Base-by-base conservation (phyloP, 2,113 vertebrate genomes). In the Megatriorchis doriae region DNA sequence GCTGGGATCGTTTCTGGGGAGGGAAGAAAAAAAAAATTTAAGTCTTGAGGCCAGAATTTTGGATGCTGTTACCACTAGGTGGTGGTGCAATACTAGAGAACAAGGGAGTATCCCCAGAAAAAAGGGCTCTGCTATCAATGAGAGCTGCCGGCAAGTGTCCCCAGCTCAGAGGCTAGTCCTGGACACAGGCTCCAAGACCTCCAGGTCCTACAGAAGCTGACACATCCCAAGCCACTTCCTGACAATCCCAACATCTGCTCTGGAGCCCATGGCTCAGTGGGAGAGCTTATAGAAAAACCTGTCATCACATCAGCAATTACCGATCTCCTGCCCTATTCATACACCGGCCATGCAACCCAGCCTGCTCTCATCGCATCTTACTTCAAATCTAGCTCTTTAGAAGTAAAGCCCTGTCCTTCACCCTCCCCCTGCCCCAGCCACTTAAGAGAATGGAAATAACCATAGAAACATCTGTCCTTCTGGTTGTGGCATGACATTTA, bases 1-100 rank as follows among this genome's bases (percentile, higher is more conserved):
- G 98, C 4, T 98, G 97, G 4, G 98, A 95, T 68, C 99, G 99
- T 98, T 99, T 99, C 99, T 99, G 96, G 16, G 36, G 61, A 87
- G 11, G 45, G 11, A 83, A 21, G 11, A 9, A 26, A 38, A 34
- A 29, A 4, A 15, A 26, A 63, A 14, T 1, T 16, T 66, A 58
- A 72, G n/a, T 4, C 9, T 8, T 0, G 22, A 75, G 22, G 34
- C 5, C 6, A 9, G 31, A 22, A 15, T 4, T 86, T 10, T 9
- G 91, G 87, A 1, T 3, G 72, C 34, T 52, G 59, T 6, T 16
- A 6, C 95, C 97, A 27, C 92, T 91, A 97, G 96, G 92, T 94
- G 97, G 96, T 56, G 91, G 68, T 96, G 89, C 58, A 9, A 65
- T 1, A 75, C 78, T 81, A 38, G 45, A 11, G 19, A 62, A 84